Percentiles rank a stretch among this genome's conserved stretches.
phyloP scores from a whole-genome alignment of 2,888 invertebrate genomes.

The Mallateleia sp. region DNA sequence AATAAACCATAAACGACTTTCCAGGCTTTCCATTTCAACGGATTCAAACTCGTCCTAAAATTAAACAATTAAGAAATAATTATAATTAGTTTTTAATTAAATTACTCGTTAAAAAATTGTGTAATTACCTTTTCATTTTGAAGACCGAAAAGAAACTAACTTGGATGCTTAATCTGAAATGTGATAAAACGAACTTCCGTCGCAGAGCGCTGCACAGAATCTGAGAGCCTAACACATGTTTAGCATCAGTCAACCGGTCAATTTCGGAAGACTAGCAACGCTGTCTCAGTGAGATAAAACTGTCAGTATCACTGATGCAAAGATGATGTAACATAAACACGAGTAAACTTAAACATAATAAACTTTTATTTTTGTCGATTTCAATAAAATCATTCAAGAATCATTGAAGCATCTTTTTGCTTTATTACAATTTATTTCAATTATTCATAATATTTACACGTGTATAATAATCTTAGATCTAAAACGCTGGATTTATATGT shows the following conservation, averaged over 20 bases:
- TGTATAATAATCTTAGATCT: too few relatives aligned
- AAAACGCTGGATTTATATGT: too few relatives aligned
- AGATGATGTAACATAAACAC: too few relatives aligned
- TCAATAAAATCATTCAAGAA: too few relatives aligned
- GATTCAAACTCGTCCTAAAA: conserved; percentile 86
- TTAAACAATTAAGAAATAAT: conserved; percentile 3
- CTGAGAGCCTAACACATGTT: too few relatives aligned
- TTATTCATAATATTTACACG: too few relatives aligned
- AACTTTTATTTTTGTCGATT: too few relatives aligned
- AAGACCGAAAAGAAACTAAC: background rate
- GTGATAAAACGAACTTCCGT: conserved; percentile 4
- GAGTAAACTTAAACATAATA: too few relatives aligned
- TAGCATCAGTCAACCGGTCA: background rate
- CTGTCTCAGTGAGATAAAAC: background rate
- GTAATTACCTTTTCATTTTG: background rate
- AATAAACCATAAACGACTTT: conserved; percentile 82
- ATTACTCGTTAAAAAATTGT: too few relatives aligned
- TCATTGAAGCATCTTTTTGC: too few relatives aligned
- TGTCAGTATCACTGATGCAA: too few relatives aligned
- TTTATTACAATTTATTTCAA: too few relatives aligned
- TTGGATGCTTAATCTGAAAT: background rate
- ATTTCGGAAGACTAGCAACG: conserved; percentile 23
- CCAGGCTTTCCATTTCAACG: conserved; percentile 88
- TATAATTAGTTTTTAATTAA: background rate
- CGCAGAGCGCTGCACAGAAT: conserved; percentile 2